Evolutionary conservation across 2,888 invertebrate species (phyloP), one percentile per base, ranked within the genome.

Genomic region (Capitulum mitella): DNA sequence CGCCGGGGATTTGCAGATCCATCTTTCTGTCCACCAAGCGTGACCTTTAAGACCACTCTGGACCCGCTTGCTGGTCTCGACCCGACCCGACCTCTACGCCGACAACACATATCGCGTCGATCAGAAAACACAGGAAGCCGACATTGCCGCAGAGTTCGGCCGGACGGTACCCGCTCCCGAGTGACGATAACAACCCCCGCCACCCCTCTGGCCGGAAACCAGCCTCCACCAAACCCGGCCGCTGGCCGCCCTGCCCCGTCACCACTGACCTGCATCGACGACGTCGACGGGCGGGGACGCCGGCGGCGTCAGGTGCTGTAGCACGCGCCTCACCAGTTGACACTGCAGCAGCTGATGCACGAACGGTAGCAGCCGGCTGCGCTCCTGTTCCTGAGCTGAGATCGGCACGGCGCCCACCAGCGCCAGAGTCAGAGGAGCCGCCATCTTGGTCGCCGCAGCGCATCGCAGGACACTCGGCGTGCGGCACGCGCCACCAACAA

Each of bases 331-430:
- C 40, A 70, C 70, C 1, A 70, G 37, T 10, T 70, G 37, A 40
- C 70, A 37, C 16, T 26, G 16, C 70, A 70, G 37, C 8, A 70
- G 70, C 37, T 37, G 40, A 1, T n/a, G 70, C 26, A 70, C 37
- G 16, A 26, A 8, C 26, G 37, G 22, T 40, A 70, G 37, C 37
- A 70, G 70, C 5, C 70, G 70, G 0, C 34, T 34, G 6, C 26
- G 34, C 37, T 70, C 37, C 26, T 70, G 40, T 26, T 70, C 70
- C 70, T 70, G 37, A 0, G 70, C 6, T 26, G 37, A 40, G 22
- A 70, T 37, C 70, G 70, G 70, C 70, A 70, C 70, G 40, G 70
- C 70, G 5, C 70, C 70, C 29, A 70, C 40, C 70, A 70, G 70
- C 70, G 70, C 34, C 10, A 70, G 70, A 34, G 22, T 37, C 70